Conservation (phyloP, 1,140 invertebrate genomes). For the Pomacea maculata region DNA sequence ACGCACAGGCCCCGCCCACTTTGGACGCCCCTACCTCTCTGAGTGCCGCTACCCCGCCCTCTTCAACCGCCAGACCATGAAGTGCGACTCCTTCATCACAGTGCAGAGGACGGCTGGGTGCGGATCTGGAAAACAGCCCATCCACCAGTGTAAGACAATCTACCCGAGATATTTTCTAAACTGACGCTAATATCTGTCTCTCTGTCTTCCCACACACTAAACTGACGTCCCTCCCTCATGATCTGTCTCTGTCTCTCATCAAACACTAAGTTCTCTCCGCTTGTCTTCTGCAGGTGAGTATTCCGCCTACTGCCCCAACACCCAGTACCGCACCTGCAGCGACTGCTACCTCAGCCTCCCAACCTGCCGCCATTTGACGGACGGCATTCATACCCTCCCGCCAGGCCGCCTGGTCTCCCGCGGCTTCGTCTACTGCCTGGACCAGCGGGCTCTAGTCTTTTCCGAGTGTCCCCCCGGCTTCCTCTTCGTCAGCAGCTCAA, state of each 20-base stretch:
- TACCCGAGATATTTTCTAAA: too few species aligned
- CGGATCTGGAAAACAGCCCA: constrained; percentile 13
- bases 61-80: constrained; percentile 33
- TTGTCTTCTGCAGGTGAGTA: constrained; percentile 22
- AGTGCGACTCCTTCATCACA: constrained; percentile 45
- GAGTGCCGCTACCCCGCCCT: constrained; percentile 52
- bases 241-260: too few species aligned
- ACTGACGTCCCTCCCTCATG: too few species aligned
- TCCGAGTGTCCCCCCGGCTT: constrained; percentile 20
- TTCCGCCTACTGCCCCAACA: constrained; percentile 21
- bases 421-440: constrained; percentile 30
- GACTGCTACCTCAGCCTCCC: constrained; percentile 20
- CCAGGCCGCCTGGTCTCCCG: constrained; percentile 11
- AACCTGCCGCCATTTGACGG: constrained; percentile 14
- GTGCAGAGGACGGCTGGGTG: constrained; percentile 26
- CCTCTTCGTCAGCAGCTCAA: constrained; percentile 16
- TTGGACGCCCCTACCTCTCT: constrained; percentile 38
- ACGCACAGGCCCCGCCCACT: constrained; percentile 15
- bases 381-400: constrained; percentile 30
- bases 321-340: constrained; percentile 13
- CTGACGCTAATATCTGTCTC: not conserved
- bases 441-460: constrained; percentile 22
- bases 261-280: not conserved
- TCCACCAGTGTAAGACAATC: constrained; percentile 24
- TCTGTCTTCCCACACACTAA: too few species aligned